These are phyloP conservation scores for Clanis bilineata DNA, from an alignment of 2,888 invertebrate genomes.

Conservation along the genomic window DNA sequence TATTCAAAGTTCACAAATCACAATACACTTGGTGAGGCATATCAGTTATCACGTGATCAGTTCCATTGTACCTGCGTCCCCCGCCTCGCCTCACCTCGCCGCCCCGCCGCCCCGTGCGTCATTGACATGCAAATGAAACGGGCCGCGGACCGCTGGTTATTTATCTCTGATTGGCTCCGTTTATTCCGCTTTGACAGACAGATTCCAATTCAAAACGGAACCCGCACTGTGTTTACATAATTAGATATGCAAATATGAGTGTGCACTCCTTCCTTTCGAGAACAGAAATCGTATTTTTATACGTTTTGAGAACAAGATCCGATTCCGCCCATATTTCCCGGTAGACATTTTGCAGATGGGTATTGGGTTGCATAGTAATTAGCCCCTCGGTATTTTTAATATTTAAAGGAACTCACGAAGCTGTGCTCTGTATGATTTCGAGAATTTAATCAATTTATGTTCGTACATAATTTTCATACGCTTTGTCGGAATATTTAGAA, in stretches of 20 bases:
- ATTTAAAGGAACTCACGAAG: neutral
- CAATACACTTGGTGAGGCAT: constrained; percentile 20
- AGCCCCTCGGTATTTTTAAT: neutral
- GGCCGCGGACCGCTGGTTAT: constrained; percentile 71
- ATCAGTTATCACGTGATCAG: constrained; percentile 58
- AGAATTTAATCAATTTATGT: neutral
- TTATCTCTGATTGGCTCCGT: constrained; percentile 80
- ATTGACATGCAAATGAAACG: constrained; percentile 79
- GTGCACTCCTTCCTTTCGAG: constrained; percentile 13
- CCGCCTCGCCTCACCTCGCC: constrained; percentile 25
- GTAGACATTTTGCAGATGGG: neutral
- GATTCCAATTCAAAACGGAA: constrained; percentile 68
- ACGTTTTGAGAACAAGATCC: constrained; percentile 10
- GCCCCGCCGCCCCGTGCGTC: constrained; percentile 41
- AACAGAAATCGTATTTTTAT: constrained; percentile 4
- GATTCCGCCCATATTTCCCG: constrained; percentile 7
- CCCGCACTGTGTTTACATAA: constrained; percentile 57
- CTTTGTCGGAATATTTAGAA: neutral
- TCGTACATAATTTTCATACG: neutral
- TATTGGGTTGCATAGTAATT: neutral
- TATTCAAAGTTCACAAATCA: neutral
- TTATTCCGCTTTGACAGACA: constrained; percentile 76
- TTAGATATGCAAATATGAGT: constrained; percentile 52
- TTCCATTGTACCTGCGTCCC: constrained; percentile 51
- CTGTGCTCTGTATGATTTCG: neutral